Percentiles rank a stretch among this genome's conserved stretches.
These are phyloP conservation scores for Pleuronectes platessa DNA, from an alignment of 2,113 vertebrate genomes.

Conservation along the genomic window DNA sequence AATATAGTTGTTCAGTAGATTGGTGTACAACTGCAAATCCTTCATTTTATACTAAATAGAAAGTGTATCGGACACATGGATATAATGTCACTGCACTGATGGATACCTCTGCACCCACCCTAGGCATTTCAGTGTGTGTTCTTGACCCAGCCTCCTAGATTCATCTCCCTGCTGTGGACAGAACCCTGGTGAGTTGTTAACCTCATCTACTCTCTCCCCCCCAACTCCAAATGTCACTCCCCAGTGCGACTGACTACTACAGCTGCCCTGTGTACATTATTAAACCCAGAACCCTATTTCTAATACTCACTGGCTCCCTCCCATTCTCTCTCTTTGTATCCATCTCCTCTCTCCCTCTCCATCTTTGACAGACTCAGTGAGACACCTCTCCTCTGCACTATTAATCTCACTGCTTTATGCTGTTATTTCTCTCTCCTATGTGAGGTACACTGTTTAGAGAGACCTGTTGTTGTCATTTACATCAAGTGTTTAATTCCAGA, in stretches of 20 bases:
- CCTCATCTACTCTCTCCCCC: conserved; percentile 39
- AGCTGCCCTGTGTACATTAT: conserved; percentile 63
- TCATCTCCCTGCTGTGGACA: conserved; percentile 47
- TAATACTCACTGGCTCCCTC: conserved; percentile 14
- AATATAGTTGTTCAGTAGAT: background rate
- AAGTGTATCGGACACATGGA: conserved; percentile 5
- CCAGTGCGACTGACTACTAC: conserved; percentile 52
- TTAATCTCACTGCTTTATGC: conserved; percentile 47
- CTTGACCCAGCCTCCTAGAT: conserved; percentile 23
- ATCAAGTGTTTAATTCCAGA: conserved; percentile 43
- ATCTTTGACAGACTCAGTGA: conserved; percentile 42
- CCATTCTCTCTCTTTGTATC: conserved; percentile 3
- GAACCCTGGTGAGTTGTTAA: conserved; percentile 60
- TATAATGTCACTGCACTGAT: conserved; percentile 23
- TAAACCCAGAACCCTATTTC: conserved; percentile 57
- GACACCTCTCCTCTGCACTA: conserved; percentile 45
- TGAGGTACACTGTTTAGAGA: conserved; percentile 26
- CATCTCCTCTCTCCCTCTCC: background rate
- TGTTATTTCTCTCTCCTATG: conserved; percentile 27
- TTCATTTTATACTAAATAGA: background rate
- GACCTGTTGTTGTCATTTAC: conserved; percentile 52
- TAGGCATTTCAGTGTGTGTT: conserved; percentile 10
- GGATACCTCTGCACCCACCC: conserved; percentile 12
- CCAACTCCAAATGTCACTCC: conserved; percentile 65
- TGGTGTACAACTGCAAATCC: background rate